Evolutionary conservation across 2,888 invertebrate genomes (phyloP), one percentile per base, ranked within the genome.

Genomic region (Conchocele bisecta): DNA sequence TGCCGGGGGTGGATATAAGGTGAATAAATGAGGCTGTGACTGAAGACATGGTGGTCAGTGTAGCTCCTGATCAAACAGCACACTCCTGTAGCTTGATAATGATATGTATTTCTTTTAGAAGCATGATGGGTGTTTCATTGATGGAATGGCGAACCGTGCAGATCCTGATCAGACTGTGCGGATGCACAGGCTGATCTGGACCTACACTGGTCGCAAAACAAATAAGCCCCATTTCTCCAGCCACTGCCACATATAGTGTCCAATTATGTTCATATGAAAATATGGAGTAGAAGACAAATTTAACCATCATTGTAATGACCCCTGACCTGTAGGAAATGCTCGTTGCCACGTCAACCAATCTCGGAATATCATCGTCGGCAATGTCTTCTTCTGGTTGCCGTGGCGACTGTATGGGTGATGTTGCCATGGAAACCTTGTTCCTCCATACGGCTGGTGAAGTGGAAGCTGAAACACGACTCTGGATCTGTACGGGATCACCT

Each of bases 281-380:
- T 46, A 20, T 1, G n/a, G 22, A n/a, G 3, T 4, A 46, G 24
- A 46, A 46, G 13, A 22, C 46, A 20, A 46, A 15, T 20, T 46
- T 46, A 22, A 20, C n/a, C 6, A 7, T 2, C 24, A 15, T 46
- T 35, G 11, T 35, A 13, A 13, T 35, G 9, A 17, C 3, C 17
- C 24, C 15, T 20, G 50, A 76, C 71, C 76, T 72, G 44, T 79
- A 75, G 11, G 81, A 81, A 29, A 79, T 73, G 57, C 81, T 81
- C 5, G 79, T 81, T n/a, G 79, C 81, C 13, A 64, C 79, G 69
- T 81, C 81, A 42, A 75, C 54, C 41, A 67, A 24, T 28, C 68
- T 54, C 1, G 70, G 75, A 29, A 39, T 53, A 22, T 58, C 50
- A 44, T 51, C 37, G 7, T 26, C 31, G 17, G 41, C 44, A 29